Evolutionary conservation across 37 sponge, comb jelly and placozoan genomes (phyloP), one percentile per base, ranked within the genome.

Genomic region (Axinella damicornis): DNA sequence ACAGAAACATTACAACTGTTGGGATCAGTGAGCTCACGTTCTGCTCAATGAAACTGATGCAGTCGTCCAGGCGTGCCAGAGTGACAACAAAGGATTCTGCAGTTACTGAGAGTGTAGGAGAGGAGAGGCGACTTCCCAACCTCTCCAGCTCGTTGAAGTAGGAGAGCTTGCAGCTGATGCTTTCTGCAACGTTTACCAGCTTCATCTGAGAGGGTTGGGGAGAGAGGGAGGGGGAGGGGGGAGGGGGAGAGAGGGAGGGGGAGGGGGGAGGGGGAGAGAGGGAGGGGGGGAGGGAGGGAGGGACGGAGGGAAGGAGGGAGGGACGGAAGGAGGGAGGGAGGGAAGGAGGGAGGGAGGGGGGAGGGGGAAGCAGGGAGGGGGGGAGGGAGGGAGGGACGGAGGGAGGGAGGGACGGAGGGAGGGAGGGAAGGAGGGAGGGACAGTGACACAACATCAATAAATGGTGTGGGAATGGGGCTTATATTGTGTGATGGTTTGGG

Each of bases 61-160:
- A 99, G 61, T 99, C 97, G 83, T 99, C 99, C 67, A 99, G 87
- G 18, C 94, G 73, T 21, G 92, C 72, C 75, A 99, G 80, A 34
- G 92, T 88, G 31, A 89, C 83, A 0, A 92, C 76, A 76, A 99
- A 95, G 18, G 93, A 60, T 18, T 83, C 83, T 61, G 72, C 70
- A 41, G 92, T 90, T 12, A 94, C 93, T 31, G 93, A 94, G 30
- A 98, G 35, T 0, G 95, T 52, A 30, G 95, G 83, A 34, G 93
- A 85, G 80, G 76, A 83, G 71, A 98, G 82, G 39, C 88, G 80
- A 81, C 89, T 89, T 21, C 89, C 82, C 4, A 95, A 57, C 27
- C 81, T 75, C 40, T 91, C 96, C 83, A 91, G 88, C 61, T 95
- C 97, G n/a, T 88, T 89, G 80, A 99, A 97, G 86, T 93, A 97